Percentiles rank a stretch among this genome's conserved stretches.
Conservation (phyloP, 2,888 invertebrate species). For the Platynereis dumerilii region DNA sequence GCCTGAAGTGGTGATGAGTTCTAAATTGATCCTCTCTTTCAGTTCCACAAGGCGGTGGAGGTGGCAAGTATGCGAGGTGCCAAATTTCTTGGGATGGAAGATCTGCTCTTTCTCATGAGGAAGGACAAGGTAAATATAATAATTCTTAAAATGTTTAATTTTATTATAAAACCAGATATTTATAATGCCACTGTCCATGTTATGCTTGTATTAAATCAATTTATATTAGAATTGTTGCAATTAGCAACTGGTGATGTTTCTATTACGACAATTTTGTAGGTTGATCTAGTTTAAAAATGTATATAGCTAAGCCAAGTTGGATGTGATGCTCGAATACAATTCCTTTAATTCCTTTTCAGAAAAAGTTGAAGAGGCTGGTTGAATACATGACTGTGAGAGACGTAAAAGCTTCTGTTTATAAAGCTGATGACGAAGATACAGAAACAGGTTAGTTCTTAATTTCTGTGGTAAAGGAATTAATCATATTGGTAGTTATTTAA, state of each 20-base stretch:
- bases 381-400: slow-evolving; percentile 60
- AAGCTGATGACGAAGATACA: slow-evolving; percentile 33
- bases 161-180: not conserved
- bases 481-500: no score
- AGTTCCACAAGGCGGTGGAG: slow-evolving; percentile 76
- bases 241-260: no score
- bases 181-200: no score
- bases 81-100: slow-evolving; percentile 69
- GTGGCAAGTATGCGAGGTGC: slow-evolving; percentile 71
- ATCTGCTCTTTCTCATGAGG: slow-evolving; percentile 83
- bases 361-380: slow-evolving; percentile 57
- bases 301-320: no score
- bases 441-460: slow-evolving; percentile 27
- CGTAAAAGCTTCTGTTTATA: slow-evolving; percentile 46
- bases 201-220: no score
- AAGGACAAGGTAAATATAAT: slow-evolving; percentile 75
- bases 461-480: no score
- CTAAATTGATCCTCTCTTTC: slow-evolving; percentile 27
- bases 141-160: not conserved
- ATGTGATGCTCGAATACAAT: no score
- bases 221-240: no score
- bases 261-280: no score
- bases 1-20: no score
- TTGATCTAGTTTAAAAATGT: no score
- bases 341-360: no score